These are phyloP conservation scores for Cepaea hortensis DNA, from an alignment of 2,888 invertebrate species.

Conservation along the genomic window DNA sequence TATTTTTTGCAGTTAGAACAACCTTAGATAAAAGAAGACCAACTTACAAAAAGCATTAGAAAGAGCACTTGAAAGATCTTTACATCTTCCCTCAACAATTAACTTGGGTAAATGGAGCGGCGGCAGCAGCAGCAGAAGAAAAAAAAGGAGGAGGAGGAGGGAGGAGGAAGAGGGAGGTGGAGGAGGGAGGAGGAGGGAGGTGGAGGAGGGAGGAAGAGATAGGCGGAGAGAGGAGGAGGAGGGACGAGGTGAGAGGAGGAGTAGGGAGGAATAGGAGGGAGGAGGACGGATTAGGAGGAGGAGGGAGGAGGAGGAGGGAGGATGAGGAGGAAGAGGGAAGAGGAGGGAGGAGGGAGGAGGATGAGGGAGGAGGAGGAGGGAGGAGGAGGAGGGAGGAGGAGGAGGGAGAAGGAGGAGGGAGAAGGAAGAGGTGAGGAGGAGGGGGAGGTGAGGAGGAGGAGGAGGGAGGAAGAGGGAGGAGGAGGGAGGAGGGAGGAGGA, in stretches of 20 bases:
- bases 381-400: neutral
- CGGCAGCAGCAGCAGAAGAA: neutral
- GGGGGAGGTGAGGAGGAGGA: neutral
- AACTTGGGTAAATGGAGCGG: neutral
- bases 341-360: neutral
- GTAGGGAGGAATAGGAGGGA: neutral
- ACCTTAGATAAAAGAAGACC: too few species aligned
- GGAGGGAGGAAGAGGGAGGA: conserved; percentile 2
- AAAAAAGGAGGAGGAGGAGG: neutral
- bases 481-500: neutral
- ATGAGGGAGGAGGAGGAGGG: neutral
- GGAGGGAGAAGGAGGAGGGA: neutral
- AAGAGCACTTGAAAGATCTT: too few species aligned
- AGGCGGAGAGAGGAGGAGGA: neutral
- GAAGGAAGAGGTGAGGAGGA: neutral
- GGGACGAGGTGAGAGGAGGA: neutral
- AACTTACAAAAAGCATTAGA: too few species aligned
- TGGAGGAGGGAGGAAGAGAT: neutral
- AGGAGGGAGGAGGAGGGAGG: neutral
- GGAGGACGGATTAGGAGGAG: neutral
- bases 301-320: neutral
- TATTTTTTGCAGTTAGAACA: too few species aligned
- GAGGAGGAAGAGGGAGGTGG: neutral
- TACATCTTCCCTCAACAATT: too few species aligned
- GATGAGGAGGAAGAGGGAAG: too few species aligned